Evolutionary conservation across 1,140 invertebrate genomes (phyloP), one percentile per base, ranked within the genome.

Genomic region (Zaprionus kolodkinae): DNA sequence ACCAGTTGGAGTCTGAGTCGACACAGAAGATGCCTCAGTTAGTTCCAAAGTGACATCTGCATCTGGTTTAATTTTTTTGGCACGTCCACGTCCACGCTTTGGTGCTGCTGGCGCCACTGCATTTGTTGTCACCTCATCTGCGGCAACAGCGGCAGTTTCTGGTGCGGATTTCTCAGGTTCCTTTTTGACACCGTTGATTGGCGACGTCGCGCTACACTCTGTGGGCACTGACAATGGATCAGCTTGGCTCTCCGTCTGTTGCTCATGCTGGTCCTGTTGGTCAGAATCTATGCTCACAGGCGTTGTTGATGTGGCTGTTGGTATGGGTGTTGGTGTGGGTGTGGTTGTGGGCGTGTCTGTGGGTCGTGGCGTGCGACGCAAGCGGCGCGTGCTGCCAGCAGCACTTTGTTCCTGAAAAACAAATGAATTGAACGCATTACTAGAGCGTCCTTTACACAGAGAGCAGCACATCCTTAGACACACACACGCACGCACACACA

Each of bases 11-110:
- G 40, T 45, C 40, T 45, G 40, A 9, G 40, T 45, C 13, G 40
- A 45, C 2, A 45, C 40, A 9, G 40, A 45, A 45, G 40, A 15
- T 45, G 40, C n/a, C 40, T 45, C 40, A 15, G 40, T 10, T 7
- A 15, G 12, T 3, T 68, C 59, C 12, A n/a, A 21, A 6, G 55
- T 52, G 36, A 38, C 21, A 17, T 86, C 82, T 17, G 55, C 56
- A 13, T 82, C 82, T 1, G 69, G 62, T 36, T 70, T 70, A 3
- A 80, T 79, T 67, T 92, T 92, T 61, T 91, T 92, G 72, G 76
- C 82, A 62, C 91, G 88, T 27, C 91, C 91, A 15, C 91, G 76
- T 30, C 91, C 91, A 6, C 91, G 88, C 38, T 92, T 92, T 11
- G 78, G 72, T 43, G 65, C 73, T 17, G 74, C 6, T 15, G 21